Conservation (phyloP, 2,113 vertebrate genomes). For the Leucoraja erinaceus region DNA sequence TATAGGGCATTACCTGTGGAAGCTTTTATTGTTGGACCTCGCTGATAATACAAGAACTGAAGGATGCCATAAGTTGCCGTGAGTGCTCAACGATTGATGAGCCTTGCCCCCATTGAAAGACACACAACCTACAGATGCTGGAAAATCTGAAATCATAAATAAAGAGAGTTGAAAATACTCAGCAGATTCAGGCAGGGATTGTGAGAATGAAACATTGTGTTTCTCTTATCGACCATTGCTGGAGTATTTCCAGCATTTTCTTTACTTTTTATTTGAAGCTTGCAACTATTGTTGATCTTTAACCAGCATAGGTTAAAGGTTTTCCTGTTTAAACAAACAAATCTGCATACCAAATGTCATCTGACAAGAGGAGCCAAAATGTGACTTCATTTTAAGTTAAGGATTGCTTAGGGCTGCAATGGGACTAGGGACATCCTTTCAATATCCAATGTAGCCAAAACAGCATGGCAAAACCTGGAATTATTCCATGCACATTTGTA, state of each 20-base stretch:
- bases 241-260: no score
- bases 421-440: not conserved
- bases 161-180: no score
- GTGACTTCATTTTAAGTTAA: slow-evolving; percentile 27
- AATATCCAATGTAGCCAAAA: not conserved
- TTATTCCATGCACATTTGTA: not conserved
- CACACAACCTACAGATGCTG: no score
- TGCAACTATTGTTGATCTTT: not conserved
- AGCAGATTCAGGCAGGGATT: no score
- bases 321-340: slow-evolving; percentile 16
- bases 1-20: not conserved
- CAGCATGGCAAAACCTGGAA: not conserved
- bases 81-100: not conserved
- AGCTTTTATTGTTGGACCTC: not conserved
- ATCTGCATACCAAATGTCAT: slow-evolving; percentile 12
- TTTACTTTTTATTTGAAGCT: not conserved
- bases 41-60: not conserved
- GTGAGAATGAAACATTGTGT: no score
- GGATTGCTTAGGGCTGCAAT: slow-evolving; percentile 35
- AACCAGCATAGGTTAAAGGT: slow-evolving; percentile 3
- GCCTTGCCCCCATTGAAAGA: not conserved
- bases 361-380: slow-evolving; percentile 34
- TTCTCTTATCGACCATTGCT: no score
- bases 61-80: not conserved
- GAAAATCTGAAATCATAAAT: no score